A percentile compares a stretch with the other conserved stretches of the same genome.
Evolutionary conservation across 2,888 invertebrate genomes (phyloP).

Genomic region (Panzeria rudis): DNA sequence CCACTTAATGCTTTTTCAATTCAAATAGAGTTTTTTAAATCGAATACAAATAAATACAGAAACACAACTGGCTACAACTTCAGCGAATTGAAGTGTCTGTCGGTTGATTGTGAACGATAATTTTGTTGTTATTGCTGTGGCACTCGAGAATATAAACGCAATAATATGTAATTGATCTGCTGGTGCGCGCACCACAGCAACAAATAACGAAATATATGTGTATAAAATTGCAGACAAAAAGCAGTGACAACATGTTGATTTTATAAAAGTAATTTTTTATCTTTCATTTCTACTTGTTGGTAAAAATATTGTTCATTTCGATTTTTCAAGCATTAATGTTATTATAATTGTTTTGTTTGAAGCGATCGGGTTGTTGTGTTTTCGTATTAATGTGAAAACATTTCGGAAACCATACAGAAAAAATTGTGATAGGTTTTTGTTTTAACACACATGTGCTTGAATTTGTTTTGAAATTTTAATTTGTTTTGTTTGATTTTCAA

Average conservation of each 20-base stretch:
- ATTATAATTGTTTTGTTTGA: background rate
- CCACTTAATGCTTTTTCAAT: constrained; percentile 37
- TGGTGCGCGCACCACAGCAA: background rate
- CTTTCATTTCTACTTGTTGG: background rate
- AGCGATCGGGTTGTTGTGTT: background rate
- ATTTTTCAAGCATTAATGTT: background rate
- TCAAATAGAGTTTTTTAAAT: constrained; percentile 6
- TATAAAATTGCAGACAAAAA: background rate
- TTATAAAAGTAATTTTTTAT: background rate
- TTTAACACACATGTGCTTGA: too few species aligned
- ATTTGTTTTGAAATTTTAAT: too few species aligned
- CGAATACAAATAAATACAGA: constrained; percentile 22
- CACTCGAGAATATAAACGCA: constrained; percentile 6
- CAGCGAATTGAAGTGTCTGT: background rate
- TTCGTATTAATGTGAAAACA: background rate
- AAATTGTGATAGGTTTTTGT: too few species aligned
- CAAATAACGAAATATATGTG: background rate
- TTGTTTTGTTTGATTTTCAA: too few species aligned
- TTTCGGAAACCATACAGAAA: background rate
- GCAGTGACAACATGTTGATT: background rate
- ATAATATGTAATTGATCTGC: constrained; percentile 15
- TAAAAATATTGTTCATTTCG: background rate
- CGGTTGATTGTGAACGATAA: background rate
- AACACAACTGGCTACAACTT: background rate
- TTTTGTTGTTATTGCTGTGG: background rate